Base-by-base conservation (phyloP, 2,113 vertebrate genomes). In the Sarotherodon lohbergeri region DNA sequence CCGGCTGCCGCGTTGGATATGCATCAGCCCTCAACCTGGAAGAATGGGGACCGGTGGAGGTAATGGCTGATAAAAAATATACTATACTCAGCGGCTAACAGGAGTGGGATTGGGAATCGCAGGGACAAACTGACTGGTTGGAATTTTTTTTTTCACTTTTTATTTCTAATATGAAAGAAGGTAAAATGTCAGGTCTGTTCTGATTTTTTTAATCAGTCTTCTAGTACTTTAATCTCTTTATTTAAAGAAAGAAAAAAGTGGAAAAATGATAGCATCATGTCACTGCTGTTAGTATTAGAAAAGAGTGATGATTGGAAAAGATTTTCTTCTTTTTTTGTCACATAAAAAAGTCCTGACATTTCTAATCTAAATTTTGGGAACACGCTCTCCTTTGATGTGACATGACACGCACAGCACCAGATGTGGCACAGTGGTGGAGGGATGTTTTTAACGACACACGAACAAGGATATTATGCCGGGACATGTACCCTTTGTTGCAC, bases 1-100 rank as follows among this genome's bases (percentile, higher is more conserved):
- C 57, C 86, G 92, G 91, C 90, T 95, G 88, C 94, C 95, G 56
- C 92, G 90, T 52, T 96, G 95, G 95, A 94, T 96, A 93, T 92
- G 89, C 84, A 91, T 95, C 86, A 92, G 86, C 83, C 87, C 91
- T 36, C 90, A 89, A 89, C 86, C 85, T 36, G 91, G 86, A 34
- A 91, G 84, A 85, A 89, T 80, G 89, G 86, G 88, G 41, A 86
- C 68, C 48, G 55, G 80, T 41, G 55, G 76, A 94, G 94, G 94
- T 95, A 95, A 90, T 48, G 55, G 36, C 54, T 81, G 73, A 57
- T 36, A n/a, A 50, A 88, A 55, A 12, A 56, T 4, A 48, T 9
- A 78, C 59, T 82, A 32, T 8, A 66, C 36, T 73, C 27, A 71
- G 39, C 24, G 7, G 29, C 27, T 80, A 61, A 81, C 2, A 54